Evolutionary conservation across 2,113 vertebrate genomes (phyloP).

Genomic region (Megaleporinus macrocephalus): DNA sequence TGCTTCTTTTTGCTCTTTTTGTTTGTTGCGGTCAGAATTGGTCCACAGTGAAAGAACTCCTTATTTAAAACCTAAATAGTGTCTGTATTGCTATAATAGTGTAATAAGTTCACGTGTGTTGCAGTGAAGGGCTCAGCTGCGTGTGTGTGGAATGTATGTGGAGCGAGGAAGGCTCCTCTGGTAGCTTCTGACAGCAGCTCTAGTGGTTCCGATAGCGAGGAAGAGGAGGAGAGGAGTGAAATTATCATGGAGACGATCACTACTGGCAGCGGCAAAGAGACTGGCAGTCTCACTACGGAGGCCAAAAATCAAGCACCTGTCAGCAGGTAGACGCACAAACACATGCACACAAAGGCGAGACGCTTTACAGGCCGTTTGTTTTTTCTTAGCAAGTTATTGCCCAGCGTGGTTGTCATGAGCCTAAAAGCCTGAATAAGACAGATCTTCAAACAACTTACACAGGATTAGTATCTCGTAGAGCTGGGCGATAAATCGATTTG

Average conservation of each 20-base stretch:
- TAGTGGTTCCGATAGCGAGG: conserved; percentile 39
- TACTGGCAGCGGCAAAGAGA: conserved; percentile 76
- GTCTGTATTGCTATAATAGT: no score
- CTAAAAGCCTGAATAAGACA: no score
- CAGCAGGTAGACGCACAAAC: conserved; percentile 76
- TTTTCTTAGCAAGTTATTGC: no score
- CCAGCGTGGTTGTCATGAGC: no score
- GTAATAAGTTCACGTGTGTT: not conserved
- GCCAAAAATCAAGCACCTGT: conserved; percentile 76
- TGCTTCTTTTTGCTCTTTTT: conserved; percentile 51
- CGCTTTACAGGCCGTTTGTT: no score
- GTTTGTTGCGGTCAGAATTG: not conserved
- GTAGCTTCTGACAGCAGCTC: conserved; percentile 47
- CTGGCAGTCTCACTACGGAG: conserved; percentile 69
- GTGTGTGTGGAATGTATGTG: conserved; percentile 87
- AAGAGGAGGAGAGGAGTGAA: conserved; percentile 72
- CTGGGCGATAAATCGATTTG: no score
- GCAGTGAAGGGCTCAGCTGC: conserved; percentile 74
- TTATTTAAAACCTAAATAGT: not conserved
- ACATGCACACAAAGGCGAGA: not conserved
- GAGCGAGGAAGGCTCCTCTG: conserved; percentile 74
- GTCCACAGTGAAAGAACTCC: not conserved
- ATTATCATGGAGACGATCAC: conserved; percentile 73
- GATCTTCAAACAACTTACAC: no score
- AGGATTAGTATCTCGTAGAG: no score